phyloP scores from a whole-genome alignment of 2,797 vertebrate genomes.

The Glyptemys insculpta region DNA sequence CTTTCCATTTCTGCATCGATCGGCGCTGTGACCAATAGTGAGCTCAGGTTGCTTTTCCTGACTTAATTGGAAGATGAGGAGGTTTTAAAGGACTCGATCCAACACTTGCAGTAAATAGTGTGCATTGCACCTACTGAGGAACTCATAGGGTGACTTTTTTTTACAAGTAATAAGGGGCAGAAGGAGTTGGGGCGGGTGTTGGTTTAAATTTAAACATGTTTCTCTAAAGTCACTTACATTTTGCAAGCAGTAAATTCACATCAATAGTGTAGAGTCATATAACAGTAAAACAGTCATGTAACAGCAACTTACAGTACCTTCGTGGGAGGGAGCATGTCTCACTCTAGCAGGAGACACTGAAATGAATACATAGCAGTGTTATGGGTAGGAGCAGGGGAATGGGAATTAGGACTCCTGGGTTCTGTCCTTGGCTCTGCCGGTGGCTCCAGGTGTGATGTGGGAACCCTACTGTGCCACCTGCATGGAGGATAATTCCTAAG shows the following conservation, averaged over 20 bases:
- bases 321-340: not conserved
- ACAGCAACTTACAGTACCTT: not conserved
- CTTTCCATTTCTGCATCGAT: not conserved
- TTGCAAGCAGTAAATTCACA: not conserved
- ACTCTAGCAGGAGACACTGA: not conserved
- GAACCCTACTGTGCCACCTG: not conserved
- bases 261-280: not conserved
- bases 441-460: not conserved
- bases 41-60: no score
- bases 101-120: not conserved
- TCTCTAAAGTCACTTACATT: not conserved
- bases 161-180: not conserved
- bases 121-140: not conserved
- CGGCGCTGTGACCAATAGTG: rapidly evolving
- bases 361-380: not conserved
- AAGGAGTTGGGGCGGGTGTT: rapidly evolving
- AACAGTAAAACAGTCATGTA: not conserved
- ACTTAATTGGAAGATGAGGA: not conserved
- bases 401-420: not conserved
- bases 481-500: not conserved
- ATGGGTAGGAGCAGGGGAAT: not conserved
- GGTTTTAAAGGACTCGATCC: not conserved
- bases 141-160: not conserved
- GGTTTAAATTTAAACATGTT: rapidly evolving
- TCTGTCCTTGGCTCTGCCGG: not conserved